phyloP scores from a whole-genome alignment of 2,888 invertebrate genomes.

The Hyalella azteca region DNA sequence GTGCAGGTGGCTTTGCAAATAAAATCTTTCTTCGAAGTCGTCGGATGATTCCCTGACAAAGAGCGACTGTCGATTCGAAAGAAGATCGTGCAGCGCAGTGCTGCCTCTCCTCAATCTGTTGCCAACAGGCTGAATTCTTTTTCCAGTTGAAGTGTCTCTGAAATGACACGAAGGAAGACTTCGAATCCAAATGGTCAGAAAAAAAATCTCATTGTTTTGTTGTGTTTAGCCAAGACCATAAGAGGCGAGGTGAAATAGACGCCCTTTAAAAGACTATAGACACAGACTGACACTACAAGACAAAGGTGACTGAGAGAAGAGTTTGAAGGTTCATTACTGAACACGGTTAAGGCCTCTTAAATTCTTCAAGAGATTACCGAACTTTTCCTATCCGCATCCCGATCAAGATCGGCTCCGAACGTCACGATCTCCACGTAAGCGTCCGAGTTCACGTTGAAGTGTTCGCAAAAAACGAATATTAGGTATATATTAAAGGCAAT shows the following conservation, averaged over 20 bases:
- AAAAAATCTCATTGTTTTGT: conserved; percentile 16
- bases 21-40: background rate
- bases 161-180: conserved; percentile 13
- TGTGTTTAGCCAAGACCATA: conserved; percentile 34
- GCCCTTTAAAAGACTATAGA: conserved; percentile 28
- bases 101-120: background rate
- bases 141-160: conserved; percentile 22
- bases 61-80: background rate
- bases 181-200: conserved; percentile 11
- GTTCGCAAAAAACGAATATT: too few relatives aligned
- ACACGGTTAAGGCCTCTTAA: background rate
- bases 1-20: conserved; percentile 31
- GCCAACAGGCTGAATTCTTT: background rate
- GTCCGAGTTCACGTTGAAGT: background rate
- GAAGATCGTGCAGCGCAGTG: conserved; percentile 20
- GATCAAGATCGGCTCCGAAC: background rate
- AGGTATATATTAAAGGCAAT: too few relatives aligned
- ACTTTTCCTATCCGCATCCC: background rate
- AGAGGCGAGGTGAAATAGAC: conserved; percentile 25
- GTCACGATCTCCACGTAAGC: conserved; percentile 10
- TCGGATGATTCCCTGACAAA: conserved; percentile 8
- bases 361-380: background rate
- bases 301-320: conserved; percentile 14
- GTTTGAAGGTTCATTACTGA: background rate
- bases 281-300: conserved; percentile 30